Evolutionary conservation across 2,797 vertebrate species (phyloP), one percentile per base, ranked within the genome.

Genomic region (Lithobates pipiens): DNA sequence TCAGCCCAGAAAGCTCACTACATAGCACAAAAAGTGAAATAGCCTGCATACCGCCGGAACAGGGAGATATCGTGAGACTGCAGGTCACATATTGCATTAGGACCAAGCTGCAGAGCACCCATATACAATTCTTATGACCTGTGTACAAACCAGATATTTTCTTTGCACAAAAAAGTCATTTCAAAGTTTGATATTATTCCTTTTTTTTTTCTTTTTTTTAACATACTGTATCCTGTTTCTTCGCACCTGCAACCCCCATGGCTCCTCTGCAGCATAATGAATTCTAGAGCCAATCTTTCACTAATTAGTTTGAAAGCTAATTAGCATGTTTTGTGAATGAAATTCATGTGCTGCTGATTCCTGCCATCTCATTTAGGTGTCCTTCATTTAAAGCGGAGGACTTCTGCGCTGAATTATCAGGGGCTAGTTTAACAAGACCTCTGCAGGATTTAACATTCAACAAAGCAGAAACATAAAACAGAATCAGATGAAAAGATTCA

Each of bases 241-340:
- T 61, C 23, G 39, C 80, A 78, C 85, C 80, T 83, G 75, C 57
- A 77, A 71, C 23, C 34, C 80, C 67, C 54, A 71, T 34, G 57
- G 85, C 80, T 74, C 75, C 29, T 78, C 77, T 3, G 13, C 67
- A 65, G 54, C 7, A 77, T 83, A 83, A 86, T 86, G 67, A 50
- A 78, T 78, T 83, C 76, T 74, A 67, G 65, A 86, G 72, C 73
- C 57, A 39, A 13, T 68, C 85, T 42, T 29, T 78, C 44, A 61
- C 80, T 86, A 83, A 83, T 77, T 86, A 77, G 80, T 57, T 77
- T 34, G 68, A 32, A 77, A 68, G 76, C 39, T 82, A 68, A 82
- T 83, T 86, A 78, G 76, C 75, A 82, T 82, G 74, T 86, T 73
- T 82, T 29, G 16, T 77, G 75, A 69, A 67, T 82, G 68, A 72